Evolutionary conservation across 2,888 invertebrate genomes (phyloP), one percentile per base, ranked within the genome.

Genomic region (Phaedon cochleariae): DNA sequence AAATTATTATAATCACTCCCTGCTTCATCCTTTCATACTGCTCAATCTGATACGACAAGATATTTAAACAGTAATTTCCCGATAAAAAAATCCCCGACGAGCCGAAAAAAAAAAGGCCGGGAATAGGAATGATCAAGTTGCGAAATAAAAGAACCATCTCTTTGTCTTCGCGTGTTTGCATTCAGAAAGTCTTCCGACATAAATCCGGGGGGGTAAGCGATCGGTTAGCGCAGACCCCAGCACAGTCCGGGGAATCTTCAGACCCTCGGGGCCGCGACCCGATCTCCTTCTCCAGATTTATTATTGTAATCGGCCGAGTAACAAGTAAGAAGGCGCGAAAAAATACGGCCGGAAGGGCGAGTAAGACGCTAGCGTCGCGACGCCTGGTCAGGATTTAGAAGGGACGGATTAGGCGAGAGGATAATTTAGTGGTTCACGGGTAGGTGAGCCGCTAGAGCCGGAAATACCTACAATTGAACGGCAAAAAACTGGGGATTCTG

Each of bases 181-280:
- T 81, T 80, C 80, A 64, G 79, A 78, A 41, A 81, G 81, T 80
- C 81, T 79, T 78, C 76, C 79, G 74, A 80, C 83, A 83, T 83
- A 83, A 83, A 83, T 83, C 82, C 78, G 75, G 75, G 79, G 80
- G 82, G 80, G 82, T 82, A 83, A 83, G 82, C 81, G 83, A 83
- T 83, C 82, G 82, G 83, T 83, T 83, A 81, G 78, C 82, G 76
- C 81, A 77, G 79, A 81, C 83, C 82, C 82, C 81, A 80, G 81
- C 82, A 82, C 81, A 80, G 81, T 77, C 78, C 74, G 71, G 82
- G 82, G 82, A 82, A 82, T 82, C 83, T 82, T 82, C 78, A 22
- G 55, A 45, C 26, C 78, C 46, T 57, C 37, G 26, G 77, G 77
- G 76, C 76, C 77, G 79, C 41, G 71, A 75, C 74, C 73, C 81